Conservation (phyloP, 2,797 vertebrate species). For the Hydrophis major region DNA sequence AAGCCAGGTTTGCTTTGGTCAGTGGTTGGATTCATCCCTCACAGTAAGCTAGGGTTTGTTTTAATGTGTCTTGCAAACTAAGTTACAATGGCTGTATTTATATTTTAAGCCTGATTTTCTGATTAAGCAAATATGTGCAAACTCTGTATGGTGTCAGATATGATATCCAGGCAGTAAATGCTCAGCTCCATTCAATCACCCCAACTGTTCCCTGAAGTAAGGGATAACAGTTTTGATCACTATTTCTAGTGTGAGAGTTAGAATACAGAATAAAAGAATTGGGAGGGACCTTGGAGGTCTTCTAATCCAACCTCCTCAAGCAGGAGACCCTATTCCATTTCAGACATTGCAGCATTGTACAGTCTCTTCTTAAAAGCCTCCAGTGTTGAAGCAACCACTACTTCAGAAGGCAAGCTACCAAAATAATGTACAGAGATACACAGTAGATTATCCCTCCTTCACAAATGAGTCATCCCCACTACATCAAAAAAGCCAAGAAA, state of each 20-base stretch:
- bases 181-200: too few species aligned
- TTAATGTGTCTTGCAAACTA: background rate
- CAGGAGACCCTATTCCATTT: too few species aligned
- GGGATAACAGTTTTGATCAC: background rate
- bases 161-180: too few species aligned
- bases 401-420: background rate
- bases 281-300: too few species aligned
- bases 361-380: too few species aligned
- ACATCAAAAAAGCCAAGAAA: background rate
- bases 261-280: too few species aligned
- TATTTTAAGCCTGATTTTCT: background rate
- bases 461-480: background rate
- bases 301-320: too few species aligned
- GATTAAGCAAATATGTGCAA: background rate
- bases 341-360: too few species aligned
- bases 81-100: background rate
- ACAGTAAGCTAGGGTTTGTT: background rate
- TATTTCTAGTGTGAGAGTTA: background rate
- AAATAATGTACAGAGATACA: background rate
- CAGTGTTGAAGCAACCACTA: too few species aligned
- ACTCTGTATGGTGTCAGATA: too few species aligned
- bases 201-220: too few species aligned
- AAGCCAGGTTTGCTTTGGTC: background rate
- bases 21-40: background rate
- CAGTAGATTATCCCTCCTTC: background rate